Percentiles rank a stretch among this genome's conserved stretches.
Evolutionary conservation across 2,888 invertebrate genomes (phyloP).

Genomic region (Clusia tigrina): DNA sequence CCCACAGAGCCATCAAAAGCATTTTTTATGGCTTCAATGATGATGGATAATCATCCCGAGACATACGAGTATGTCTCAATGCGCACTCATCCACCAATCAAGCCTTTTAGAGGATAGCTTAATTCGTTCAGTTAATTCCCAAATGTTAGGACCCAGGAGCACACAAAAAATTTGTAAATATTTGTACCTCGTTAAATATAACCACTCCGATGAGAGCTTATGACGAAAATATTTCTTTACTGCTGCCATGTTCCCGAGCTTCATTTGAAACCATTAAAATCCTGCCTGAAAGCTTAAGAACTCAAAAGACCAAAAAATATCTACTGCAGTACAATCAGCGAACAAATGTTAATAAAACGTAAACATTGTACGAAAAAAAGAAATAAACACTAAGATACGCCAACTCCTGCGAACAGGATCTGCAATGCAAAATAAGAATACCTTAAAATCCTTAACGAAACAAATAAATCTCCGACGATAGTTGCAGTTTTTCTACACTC

Average conservation of each 20-base stretch:
- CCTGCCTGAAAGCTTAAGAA: conserved; percentile 10
- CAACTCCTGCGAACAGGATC: conserved; percentile 37
- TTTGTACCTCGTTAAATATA: conserved; percentile 54
- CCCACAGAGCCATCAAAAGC: no score
- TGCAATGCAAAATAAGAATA: conserved; percentile 49
- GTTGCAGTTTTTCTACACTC: conserved; percentile 6
- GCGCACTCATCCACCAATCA: no score
- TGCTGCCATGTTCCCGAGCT: conserved; percentile 32
- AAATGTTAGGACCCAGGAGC: no score
- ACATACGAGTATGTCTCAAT: no score
- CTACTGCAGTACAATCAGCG: conserved; percentile 42
- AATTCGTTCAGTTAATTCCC: no score
- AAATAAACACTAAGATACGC: conserved; percentile 21
- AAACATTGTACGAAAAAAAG: conserved; percentile 52
- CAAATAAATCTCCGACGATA: conserved; percentile 47
- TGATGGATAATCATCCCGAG: no score
- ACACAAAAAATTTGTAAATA: conserved; percentile 37
- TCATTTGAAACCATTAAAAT: conserved; percentile 15
- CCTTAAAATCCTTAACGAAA: conserved; percentile 51
- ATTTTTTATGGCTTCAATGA: no score
- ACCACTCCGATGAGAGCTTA: conserved; percentile 47
- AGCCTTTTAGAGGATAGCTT: no score
- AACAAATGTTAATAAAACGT: conserved; percentile 44
- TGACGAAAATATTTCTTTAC: conserved; percentile 57
- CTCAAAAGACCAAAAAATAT: conserved; percentile 15